Percentiles rank a stretch among this genome's conserved stretches.
Conservation (phyloP, 2,797 vertebrate genomes). For the Neosilurus mollespiculum region DNA sequence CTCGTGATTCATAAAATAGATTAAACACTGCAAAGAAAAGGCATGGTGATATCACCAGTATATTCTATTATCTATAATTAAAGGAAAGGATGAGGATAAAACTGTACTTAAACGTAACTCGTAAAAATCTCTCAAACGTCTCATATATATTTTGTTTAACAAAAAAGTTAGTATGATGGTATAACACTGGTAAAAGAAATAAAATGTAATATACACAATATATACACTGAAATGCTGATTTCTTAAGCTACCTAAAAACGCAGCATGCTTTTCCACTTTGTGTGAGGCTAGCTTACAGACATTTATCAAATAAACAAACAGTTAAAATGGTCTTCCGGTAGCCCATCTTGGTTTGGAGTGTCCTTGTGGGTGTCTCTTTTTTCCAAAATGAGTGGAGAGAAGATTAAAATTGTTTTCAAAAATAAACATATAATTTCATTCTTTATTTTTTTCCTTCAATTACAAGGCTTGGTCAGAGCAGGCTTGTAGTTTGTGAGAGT, state of each 20-base stretch:
- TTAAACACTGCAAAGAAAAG: slow-evolving; percentile 12
- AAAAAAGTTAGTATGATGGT: neutral
- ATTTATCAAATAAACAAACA: slow-evolving; percentile 60
- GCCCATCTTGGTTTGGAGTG: slow-evolving; percentile 69
- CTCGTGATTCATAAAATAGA: slow-evolving; percentile 40
- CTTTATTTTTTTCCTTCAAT: slow-evolving; percentile 84
- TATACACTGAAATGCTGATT: neutral
- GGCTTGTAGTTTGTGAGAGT: slow-evolving; percentile 80
- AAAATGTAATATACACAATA: neutral
- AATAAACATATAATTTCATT: slow-evolving; percentile 88
- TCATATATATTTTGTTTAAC: neutral
- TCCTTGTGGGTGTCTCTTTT: slow-evolving; percentile 75
- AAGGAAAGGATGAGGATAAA: neutral
- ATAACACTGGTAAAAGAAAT: neutral
- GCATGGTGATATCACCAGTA: slow-evolving; percentile 15
- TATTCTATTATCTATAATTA: neutral
- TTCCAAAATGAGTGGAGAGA: slow-evolving; percentile 79
- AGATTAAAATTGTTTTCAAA: slow-evolving; percentile 87
- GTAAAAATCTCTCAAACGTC: neutral
- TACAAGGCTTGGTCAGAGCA: slow-evolving; percentile 81
- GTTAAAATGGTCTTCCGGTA: slow-evolving; percentile 60
- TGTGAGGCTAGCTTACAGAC: slow-evolving; percentile 47
- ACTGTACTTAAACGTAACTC: neutral
- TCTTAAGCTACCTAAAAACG: slow-evolving; percentile 26
- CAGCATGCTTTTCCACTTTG: slow-evolving; percentile 30